These are phyloP conservation scores for Oscheius sp. DNA, from an alignment of 2,888 invertebrate genomes.

Conservation along the genomic window DNA sequence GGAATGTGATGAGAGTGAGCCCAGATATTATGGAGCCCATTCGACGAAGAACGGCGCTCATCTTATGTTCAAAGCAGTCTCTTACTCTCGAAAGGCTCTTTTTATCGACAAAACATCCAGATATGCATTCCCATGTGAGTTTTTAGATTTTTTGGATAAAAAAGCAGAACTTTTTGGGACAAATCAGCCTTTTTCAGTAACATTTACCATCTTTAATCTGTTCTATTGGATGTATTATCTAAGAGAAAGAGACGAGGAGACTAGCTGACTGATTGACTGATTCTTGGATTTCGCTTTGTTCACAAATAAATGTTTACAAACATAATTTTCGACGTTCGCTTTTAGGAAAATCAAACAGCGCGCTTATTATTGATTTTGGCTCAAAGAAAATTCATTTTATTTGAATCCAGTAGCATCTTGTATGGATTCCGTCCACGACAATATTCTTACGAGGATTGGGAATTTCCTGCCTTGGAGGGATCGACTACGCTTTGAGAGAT, in stretches of 20 bases:
- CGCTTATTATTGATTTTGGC: too few species aligned
- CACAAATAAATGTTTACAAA: too few species aligned
- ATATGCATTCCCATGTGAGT: conserved; percentile 58
- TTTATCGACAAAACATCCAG: conserved; percentile 57
- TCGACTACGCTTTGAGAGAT: too few species aligned
- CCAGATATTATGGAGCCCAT: conserved; percentile 38
- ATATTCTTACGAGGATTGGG: too few species aligned
- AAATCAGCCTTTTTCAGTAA: conserved; percentile 53
- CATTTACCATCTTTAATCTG: conserved; percentile 61
- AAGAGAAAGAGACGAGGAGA: conserved; percentile 36
- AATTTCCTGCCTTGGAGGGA: too few species aligned
- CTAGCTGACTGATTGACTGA: too few species aligned
- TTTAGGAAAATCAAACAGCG: too few species aligned
- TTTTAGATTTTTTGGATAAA: background rate
- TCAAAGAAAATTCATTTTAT: too few species aligned
- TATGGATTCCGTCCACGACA: too few species aligned
- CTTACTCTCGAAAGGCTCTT: conserved; percentile 55
- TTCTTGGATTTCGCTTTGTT: too few species aligned
- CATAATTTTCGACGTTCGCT: too few species aligned
- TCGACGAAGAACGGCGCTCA: conserved; percentile 48
- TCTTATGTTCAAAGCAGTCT: conserved; percentile 53
- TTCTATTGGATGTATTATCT: conserved; percentile 64
- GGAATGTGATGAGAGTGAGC: conserved; percentile 46
- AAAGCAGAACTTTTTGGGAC: background rate
- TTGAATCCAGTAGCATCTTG: too few species aligned